These are phyloP conservation scores for Heliangelus exortis DNA, from an alignment of 2,797 vertebrate genomes.

Conservation along the genomic window DNA sequence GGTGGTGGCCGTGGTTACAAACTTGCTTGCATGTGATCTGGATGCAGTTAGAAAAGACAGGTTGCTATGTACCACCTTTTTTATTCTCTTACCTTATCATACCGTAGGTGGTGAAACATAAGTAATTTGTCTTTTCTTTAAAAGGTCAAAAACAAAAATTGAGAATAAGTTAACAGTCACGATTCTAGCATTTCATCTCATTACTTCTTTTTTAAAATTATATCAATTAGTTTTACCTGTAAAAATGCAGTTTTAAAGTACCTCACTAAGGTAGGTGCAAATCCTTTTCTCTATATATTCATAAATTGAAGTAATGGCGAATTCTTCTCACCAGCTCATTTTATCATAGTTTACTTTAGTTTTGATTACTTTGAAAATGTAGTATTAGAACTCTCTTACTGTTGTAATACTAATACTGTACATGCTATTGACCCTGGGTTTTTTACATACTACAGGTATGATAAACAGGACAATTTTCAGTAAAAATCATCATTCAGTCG, in stretches of 20 bases:
- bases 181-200: fast-evolving
- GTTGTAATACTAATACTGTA: not conserved
- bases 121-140: not conserved
- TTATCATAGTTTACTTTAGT: not conserved
- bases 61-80: not conserved
- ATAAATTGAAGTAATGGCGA: not conserved
- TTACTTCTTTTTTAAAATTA: not conserved
- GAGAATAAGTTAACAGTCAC: not conserved
- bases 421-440: fast-evolving
- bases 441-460: not conserved
- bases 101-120: not conserved
- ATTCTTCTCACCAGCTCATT: not conserved
- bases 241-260: not conserved
- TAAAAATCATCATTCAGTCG: not conserved
- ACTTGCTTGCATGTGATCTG: not conserved
- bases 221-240: not conserved
- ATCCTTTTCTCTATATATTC: not conserved
- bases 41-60: not conserved
- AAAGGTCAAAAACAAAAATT: not conserved
- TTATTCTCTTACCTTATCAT: not conserved
- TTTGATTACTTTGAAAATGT: not conserved
- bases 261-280: not conserved
- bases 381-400: not conserved
- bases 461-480: not conserved
- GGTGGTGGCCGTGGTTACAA: not conserved